phyloP scores from a whole-genome alignment of 2,797 vertebrate species.

The Menidia menidia region DNA sequence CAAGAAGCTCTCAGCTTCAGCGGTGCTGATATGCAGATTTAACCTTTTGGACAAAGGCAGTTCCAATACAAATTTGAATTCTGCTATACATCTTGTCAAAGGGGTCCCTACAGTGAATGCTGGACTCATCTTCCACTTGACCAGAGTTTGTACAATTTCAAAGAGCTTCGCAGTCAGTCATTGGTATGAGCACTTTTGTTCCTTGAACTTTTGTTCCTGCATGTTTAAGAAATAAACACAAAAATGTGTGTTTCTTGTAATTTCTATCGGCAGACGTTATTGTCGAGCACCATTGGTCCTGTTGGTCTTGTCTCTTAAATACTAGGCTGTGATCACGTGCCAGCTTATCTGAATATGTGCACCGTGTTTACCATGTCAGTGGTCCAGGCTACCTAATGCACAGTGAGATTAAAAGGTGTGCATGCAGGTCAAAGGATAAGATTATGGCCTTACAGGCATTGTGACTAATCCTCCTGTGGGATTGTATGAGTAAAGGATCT shows the following conservation, averaged over 20 bases:
- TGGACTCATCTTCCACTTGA: not conserved
- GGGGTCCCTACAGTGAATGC: not conserved
- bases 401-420: slow-evolving; percentile 71
- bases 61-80: too few species aligned
- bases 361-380: slow-evolving; percentile 60
- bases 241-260: not conserved
- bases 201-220: not conserved
- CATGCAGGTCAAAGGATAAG: slow-evolving; percentile 69
- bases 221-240: not conserved
- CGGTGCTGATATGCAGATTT: not conserved
- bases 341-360: slow-evolving; percentile 31
- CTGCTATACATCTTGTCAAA: too few species aligned
- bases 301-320: slow-evolving; percentile 53
- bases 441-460: slow-evolving; percentile 63
- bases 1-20: not conserved
- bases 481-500: slow-evolving; percentile 21
- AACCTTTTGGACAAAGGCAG: not conserved
- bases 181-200: not conserved
- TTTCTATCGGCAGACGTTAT: not conserved
- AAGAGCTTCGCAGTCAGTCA: not conserved
- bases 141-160: not conserved
- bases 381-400: slow-evolving; percentile 55
- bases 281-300: slow-evolving; percentile 62
- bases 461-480: slow-evolving; percentile 54
- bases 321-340: slow-evolving; percentile 72